Evolutionary conservation across 2,797 vertebrate species (phyloP).

Genomic region (Danio aesculapii): DNA sequence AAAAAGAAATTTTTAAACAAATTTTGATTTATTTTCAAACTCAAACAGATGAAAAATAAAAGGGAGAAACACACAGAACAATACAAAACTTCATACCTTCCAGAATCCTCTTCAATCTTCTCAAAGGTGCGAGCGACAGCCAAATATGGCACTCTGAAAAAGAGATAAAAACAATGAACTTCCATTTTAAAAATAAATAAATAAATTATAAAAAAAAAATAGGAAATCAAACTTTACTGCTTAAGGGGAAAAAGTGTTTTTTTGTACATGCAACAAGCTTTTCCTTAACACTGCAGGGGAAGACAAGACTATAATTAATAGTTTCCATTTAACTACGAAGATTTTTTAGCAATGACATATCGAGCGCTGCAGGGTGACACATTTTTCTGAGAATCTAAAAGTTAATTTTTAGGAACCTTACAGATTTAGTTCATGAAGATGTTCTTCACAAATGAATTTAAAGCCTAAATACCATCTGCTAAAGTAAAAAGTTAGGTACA

Average conservation of each 20-base stretch:
- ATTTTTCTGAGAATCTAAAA: not conserved
- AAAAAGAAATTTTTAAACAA: not conserved
- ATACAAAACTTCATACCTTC: slow-evolving; percentile 78
- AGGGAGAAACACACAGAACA: not conserved
- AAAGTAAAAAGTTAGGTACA: not conserved
- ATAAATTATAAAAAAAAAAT: not conserved
- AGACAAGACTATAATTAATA: not conserved
- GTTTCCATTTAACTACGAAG: not conserved
- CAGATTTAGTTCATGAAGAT: not conserved
- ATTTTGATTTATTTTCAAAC: not conserved
- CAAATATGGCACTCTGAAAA: slow-evolving; percentile 87
- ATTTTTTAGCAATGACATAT: not conserved
- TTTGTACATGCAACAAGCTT: not conserved
- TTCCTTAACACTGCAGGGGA: not conserved
- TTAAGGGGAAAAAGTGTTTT: not conserved
- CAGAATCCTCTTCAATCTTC: slow-evolving; percentile 90
- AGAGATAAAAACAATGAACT: not conserved
- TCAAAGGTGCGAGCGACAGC: slow-evolving; percentile 92
- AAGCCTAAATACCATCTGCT: not conserved
- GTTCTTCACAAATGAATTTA: not conserved
- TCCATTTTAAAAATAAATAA: no score
- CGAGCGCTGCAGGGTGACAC: not conserved
- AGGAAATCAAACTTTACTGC: not conserved
- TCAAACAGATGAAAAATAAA: not conserved
- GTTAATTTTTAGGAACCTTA: not conserved